Conservation (phyloP, 2,888 invertebrate species). For the Formica aserva region DNA sequence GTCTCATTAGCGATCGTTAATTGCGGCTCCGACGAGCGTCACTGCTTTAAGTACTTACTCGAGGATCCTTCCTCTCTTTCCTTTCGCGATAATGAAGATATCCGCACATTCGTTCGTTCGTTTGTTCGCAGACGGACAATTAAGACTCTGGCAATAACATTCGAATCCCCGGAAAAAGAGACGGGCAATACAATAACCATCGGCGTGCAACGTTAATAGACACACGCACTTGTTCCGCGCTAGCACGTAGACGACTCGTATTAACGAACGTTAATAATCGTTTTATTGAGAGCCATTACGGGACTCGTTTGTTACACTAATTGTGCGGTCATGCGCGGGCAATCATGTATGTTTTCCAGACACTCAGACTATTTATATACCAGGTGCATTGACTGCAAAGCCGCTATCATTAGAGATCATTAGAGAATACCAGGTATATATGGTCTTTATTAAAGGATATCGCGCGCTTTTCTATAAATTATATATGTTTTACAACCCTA, state of each 20-base stretch:
- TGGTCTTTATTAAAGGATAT: background rate
- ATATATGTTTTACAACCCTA: background rate
- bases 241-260: slow-evolving; percentile 18
- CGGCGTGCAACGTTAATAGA: slow-evolving; percentile 20
- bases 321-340: slow-evolving; percentile 14
- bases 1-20: slow-evolving; percentile 77
- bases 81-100: slow-evolving; percentile 63
- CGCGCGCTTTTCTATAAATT: background rate
- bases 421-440: background rate
- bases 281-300: slow-evolving; percentile 31
- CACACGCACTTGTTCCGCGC: background rate
- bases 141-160: slow-evolving; percentile 54
- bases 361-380: background rate
- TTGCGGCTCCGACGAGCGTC: slow-evolving; percentile 66
- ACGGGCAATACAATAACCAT: slow-evolving; percentile 30
- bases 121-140: slow-evolving; percentile 57
- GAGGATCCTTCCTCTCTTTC: slow-evolving; percentile 36
- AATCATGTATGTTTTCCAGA: slow-evolving; percentile 22
- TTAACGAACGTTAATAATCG: slow-evolving; percentile 47
- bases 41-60: slow-evolving; percentile 48
- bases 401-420: background rate
- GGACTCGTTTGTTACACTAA: slow-evolving; percentile 46
- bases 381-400: background rate
- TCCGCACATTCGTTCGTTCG: slow-evolving; percentile 32
- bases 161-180: background rate